These are phyloP conservation scores for Paedocypris micromegethes DNA, from an alignment of 2,797 vertebrate genomes.

Conservation along the genomic window DNA sequence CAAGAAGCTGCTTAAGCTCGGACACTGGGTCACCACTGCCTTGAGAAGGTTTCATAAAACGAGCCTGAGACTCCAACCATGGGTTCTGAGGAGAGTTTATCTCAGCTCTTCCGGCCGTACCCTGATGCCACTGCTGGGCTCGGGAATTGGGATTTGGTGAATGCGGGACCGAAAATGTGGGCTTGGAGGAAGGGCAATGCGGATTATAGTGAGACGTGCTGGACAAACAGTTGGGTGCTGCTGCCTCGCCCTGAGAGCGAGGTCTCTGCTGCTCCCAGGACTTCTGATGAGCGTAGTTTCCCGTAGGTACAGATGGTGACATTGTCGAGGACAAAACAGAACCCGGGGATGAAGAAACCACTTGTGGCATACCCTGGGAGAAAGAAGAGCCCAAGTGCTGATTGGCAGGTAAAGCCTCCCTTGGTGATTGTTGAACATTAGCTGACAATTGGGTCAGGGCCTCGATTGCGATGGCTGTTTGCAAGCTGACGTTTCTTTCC, in stretches of 20 bases:
- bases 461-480: constrained; percentile 96
- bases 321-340: constrained; percentile 50
- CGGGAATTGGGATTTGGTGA: constrained; percentile 57
- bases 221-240: constrained; percentile 38
- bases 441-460: constrained; percentile 92
- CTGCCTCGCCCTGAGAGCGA: constrained; percentile 65
- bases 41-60: constrained; percentile 55
- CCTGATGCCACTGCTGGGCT: constrained; percentile 58
- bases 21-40: constrained; percentile 82
- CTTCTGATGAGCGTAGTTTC: constrained; percentile 60
- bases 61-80: constrained; percentile 66
- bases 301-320: constrained; percentile 67
- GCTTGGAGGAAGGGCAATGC: constrained; percentile 68
- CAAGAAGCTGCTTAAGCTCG: constrained; percentile 89
- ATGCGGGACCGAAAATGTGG: constrained; percentile 65
- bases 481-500: constrained; percentile 94
- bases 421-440: constrained; percentile 69
- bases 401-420: constrained; percentile 56
- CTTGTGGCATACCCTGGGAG: constrained; percentile 53
- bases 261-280: constrained; percentile 70
- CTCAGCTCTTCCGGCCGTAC: constrained; percentile 53
- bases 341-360: constrained; percentile 52
- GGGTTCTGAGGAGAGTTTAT: constrained; percentile 57
- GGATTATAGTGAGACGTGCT: constrained; percentile 49
- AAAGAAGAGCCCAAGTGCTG: constrained; percentile 56